Percentiles rank a stretch among this genome's conserved stretches.
Conservation (phyloP, 2,888 invertebrate species). For the Metallyticus violacea region DNA sequence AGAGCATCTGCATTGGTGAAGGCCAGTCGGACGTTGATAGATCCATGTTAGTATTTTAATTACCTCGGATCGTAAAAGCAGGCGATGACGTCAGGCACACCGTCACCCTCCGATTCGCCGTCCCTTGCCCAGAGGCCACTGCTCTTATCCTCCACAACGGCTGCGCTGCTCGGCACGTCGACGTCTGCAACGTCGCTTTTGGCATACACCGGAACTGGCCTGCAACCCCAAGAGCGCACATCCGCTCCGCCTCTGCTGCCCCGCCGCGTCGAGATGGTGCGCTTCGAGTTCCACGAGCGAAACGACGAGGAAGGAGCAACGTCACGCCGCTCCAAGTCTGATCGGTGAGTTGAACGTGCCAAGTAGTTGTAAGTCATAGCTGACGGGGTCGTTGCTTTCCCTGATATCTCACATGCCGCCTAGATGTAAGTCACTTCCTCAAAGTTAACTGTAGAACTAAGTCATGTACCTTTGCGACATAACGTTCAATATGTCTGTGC, state of each 20-base stretch:
- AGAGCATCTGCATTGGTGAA: too few relatives aligned
- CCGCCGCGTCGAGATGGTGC: not conserved
- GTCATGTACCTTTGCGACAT: too few relatives aligned
- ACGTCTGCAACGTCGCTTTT: conserved; percentile 24
- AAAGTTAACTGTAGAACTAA: too few relatives aligned
- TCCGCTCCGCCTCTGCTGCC: conserved; percentile 2
- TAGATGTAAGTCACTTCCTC: too few relatives aligned
- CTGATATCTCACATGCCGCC: not conserved
- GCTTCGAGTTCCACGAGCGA: conserved; percentile 15
- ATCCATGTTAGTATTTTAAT: too few relatives aligned
- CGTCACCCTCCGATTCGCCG: conserved; percentile 43
- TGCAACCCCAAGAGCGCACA: not conserved
- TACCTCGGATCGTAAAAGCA: not conserved
- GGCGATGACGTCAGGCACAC: conserved; percentile 42
- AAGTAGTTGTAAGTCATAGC: not conserved
- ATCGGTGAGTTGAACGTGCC: not conserved
- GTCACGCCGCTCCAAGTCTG: not conserved
- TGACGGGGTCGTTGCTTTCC: not conserved
- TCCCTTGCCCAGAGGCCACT: conserved; percentile 42
- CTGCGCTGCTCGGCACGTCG: conserved; percentile 26
- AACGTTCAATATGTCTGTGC: too few relatives aligned
- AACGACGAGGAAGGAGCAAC: not conserved
- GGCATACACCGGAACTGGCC: not conserved
- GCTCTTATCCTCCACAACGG: conserved; percentile 31
- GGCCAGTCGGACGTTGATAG: not conserved